These are phyloP conservation scores for Fundulus diaphanus DNA, from an alignment of 2,797 vertebrate genomes.

Conservation along the genomic window DNA sequence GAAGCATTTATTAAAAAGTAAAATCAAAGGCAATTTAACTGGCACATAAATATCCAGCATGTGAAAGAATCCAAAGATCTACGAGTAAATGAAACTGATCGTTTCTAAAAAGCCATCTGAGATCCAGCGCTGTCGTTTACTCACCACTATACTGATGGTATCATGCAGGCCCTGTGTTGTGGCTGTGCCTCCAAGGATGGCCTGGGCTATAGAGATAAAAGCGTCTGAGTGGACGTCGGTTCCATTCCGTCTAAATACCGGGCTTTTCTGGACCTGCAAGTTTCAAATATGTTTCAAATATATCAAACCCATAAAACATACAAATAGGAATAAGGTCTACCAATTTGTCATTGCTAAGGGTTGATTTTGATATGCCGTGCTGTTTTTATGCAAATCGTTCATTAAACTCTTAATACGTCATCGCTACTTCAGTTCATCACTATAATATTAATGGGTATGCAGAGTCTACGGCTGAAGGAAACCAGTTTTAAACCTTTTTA, in stretches of 20 bases:
- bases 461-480: neutral
- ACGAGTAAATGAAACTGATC: too few relatives aligned
- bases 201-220: constrained; percentile 90
- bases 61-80: neutral
- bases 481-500: neutral
- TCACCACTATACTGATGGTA: constrained; percentile 79
- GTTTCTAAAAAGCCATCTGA: neutral
- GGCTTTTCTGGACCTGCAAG: constrained; percentile 90
- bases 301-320: neutral
- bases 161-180: constrained; percentile 88
- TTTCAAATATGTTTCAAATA: constrained; percentile 4
- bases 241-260: constrained; percentile 87
- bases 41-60: neutral
- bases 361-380: neutral
- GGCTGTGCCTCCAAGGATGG: constrained; percentile 90
- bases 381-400: neutral
- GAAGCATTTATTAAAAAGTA: neutral
- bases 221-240: constrained; percentile 92
- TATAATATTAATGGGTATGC: neutral
- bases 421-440: neutral
- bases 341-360: neutral
- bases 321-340: too few relatives aligned
- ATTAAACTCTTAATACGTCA: neutral
- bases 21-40: neutral
- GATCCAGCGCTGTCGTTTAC: neutral